phyloP scores from a whole-genome alignment of 2,888 invertebrate genomes.

The Gari tellinella region DNA sequence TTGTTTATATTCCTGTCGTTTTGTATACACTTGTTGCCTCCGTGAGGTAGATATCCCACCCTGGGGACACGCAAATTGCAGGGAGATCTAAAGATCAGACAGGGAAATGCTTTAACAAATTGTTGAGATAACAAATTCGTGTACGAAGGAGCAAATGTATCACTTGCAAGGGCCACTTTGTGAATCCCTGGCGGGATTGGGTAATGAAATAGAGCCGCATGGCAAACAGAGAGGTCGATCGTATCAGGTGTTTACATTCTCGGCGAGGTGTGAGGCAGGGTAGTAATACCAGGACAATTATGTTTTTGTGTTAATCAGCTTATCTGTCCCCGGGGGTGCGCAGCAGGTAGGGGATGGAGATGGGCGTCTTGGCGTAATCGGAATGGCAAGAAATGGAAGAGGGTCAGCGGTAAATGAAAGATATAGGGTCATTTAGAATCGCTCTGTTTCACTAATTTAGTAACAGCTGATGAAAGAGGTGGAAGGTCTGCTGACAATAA shows the following conservation, averaged over 20 bases:
- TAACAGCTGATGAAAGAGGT: too few species aligned
- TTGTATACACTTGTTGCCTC: constrained; percentile 37
- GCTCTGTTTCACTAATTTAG: not conserved
- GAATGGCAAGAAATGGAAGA: constrained; percentile 16
- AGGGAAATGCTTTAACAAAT: constrained; percentile 24
- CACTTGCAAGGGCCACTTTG: constrained; percentile 14
- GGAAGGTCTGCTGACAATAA: too few species aligned
- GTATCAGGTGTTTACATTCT: constrained; percentile 37
- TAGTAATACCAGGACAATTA: constrained; percentile 2
- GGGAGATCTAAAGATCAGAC: constrained; percentile 24
- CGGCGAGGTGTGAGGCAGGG: constrained; percentile 5
- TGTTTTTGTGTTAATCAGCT: constrained; percentile 35
- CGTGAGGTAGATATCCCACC: constrained; percentile 23
- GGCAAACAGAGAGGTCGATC: constrained; percentile 22
- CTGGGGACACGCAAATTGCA: constrained; percentile 23
- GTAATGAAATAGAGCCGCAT: constrained; percentile 24
- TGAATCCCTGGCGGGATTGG: constrained; percentile 38
- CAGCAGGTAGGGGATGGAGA: not conserved
- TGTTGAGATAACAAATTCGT: constrained; percentile 19
- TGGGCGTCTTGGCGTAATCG: constrained; percentile 15
- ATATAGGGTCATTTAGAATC: constrained; percentile 11
- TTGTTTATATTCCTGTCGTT: constrained; percentile 58
- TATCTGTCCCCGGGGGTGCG: constrained; percentile 11
- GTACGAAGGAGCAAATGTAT: constrained; percentile 27
- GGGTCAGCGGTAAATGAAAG: constrained; percentile 18